Base-by-base conservation (phyloP, 2,113 vertebrate species). In the Tinamus guttatus region DNA sequence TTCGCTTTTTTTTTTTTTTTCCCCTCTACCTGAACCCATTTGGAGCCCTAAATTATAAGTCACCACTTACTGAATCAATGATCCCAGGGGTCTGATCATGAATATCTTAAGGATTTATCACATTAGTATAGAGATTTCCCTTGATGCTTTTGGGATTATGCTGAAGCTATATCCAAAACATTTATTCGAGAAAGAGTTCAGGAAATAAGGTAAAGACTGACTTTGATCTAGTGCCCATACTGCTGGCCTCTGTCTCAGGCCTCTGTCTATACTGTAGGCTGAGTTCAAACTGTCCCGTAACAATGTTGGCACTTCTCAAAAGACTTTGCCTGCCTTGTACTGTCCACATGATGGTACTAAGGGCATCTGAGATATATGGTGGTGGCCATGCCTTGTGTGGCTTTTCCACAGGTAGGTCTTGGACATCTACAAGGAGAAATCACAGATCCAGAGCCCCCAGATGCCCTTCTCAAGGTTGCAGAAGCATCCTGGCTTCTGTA, bases 341-440 rank as follows among this genome's bases (percentile, higher is more conserved):
- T 51, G 4, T 25, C n/a, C 40, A 49, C 30, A 5, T 62, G 25
- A 62, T 70, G 36, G 24, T 38, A 81, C 36, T 54, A n/a, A 0
- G 1, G 59, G 40, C 60, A 18, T 52, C 64, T 62, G 43, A 58
- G 3, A 4, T 40, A 36, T 0, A 0, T 32, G 15, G 30, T 34
- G 32, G 14, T 62, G 49, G 10, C 12, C 28, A 17, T 12, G n/a
- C 3, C 2, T 34, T 4, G 4, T 7, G 5, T 49, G 24, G 3
- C 3, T 91, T 77, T 90, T 71, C 38, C 28, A 51, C 7, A 5
- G 54, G 15, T 38, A 14, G 25, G 6, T 5, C 51, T 52, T 77
- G 40, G 43, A 47, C 22, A 80, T 69, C 47, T 38, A 11, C n/a
- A 65, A 45, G 71, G 13, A 38, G 10, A 75, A 84, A 63, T 5